These are phyloP conservation scores for Blennius ocellaris DNA, from an alignment of 2,113 vertebrate genomes.

Conservation along the genomic window DNA sequence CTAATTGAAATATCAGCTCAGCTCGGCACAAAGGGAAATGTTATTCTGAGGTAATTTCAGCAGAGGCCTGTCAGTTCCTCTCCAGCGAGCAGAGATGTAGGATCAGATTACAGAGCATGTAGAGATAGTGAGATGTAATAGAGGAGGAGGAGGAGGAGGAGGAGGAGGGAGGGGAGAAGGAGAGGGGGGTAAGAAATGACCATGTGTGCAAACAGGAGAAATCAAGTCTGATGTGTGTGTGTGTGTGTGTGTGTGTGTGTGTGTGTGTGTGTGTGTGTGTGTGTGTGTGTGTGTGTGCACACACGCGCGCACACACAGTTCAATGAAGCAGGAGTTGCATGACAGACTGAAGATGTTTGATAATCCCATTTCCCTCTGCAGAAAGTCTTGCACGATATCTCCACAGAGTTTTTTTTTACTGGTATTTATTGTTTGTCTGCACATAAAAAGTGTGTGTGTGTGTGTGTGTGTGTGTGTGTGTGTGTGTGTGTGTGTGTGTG, in stretches of 20 bases:
- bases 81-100: conserved; percentile 52
- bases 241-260: too few relatives aligned
- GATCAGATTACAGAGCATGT: conserved; percentile 68
- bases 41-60: conserved; percentile 70
- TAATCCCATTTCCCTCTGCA: background rate
- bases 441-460: background rate
- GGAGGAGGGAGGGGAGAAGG: conserved; percentile 32
- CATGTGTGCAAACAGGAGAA: conserved; percentile 66
- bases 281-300: too few relatives aligned
- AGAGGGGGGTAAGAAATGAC: conserved; percentile 46
- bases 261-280: too few relatives aligned
- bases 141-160: conserved; percentile 21
- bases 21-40: conserved; percentile 69
- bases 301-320: too few relatives aligned
- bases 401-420: too few relatives aligned
- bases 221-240: conserved; percentile 35
- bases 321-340: background rate
- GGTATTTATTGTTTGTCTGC: background rate
- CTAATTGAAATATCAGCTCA: conserved; percentile 78
- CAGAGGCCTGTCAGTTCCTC: conserved; percentile 53
- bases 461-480: background rate
- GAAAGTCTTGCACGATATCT: too few relatives aligned
- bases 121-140: conserved; percentile 62
- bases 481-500: too few relatives aligned
- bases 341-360: conserved; percentile 14